Evolutionary conservation across 2,797 vertebrate species (phyloP).

Genomic region (Zenarchopterus dispar): DNA sequence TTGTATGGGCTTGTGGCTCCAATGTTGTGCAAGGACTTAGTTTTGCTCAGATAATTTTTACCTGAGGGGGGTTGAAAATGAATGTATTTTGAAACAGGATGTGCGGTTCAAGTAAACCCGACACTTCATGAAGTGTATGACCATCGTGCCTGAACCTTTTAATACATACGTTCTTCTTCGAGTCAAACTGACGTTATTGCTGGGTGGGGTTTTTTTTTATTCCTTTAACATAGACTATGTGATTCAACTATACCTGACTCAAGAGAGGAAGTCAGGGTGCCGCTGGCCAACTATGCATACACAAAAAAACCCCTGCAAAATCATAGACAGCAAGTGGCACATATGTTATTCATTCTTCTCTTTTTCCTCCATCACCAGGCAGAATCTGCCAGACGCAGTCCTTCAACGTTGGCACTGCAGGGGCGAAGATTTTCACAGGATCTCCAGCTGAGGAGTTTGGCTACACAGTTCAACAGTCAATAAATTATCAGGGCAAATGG

Average conservation of each 20-base stretch:
- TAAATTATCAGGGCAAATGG: slow-evolving; percentile 89
- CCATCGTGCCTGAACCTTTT: background rate
- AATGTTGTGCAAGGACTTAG: background rate
- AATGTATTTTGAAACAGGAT: slow-evolving; percentile 3
- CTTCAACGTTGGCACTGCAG: slow-evolving; percentile 89
- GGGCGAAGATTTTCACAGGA: slow-evolving; percentile 88
- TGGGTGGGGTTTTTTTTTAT: background rate
- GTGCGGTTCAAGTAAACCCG: background rate
- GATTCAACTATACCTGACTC: slow-evolving; percentile 13
- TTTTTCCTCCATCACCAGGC: slow-evolving; percentile 48
- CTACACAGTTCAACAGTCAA: slow-evolving; percentile 87
- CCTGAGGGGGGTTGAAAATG: slow-evolving; percentile 32
- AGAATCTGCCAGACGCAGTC: slow-evolving; percentile 57
- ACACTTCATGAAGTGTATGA: no score
- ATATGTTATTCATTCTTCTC: background rate
- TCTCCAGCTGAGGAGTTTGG: slow-evolving; percentile 87
- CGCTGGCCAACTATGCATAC: background rate
- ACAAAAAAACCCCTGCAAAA: background rate
- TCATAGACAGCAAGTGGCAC: background rate
- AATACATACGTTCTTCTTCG: background rate
- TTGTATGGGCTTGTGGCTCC: slow-evolving; percentile 57
- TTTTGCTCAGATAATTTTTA: slow-evolving; percentile 29
- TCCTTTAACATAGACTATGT: background rate
- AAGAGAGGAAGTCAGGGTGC: slow-evolving; percentile 21
- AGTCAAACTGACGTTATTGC: slow-evolving; percentile 16